Evolutionary conservation across 2,113 vertebrate genomes (phyloP), one percentile per base, ranked within the genome.

Genomic region (Lamprologus ornatipinnis): DNA sequence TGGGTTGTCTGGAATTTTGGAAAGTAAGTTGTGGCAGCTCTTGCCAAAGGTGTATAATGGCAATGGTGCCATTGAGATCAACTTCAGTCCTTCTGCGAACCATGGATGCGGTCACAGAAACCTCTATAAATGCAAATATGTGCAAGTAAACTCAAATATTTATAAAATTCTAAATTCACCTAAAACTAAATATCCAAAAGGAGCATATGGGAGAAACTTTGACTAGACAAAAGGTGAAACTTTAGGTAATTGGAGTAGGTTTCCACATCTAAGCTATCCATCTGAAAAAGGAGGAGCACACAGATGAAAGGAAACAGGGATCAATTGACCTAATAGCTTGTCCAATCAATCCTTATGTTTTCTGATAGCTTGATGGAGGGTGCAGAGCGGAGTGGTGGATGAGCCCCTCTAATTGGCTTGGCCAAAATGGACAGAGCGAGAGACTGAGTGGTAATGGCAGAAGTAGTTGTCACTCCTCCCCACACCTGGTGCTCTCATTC

Each of bases 301-400:
- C 60, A 91, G 90, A 95, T 93, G 92, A 93, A 94, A 94, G 87
- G 87, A 90, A 95, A 78, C 89, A 82, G 57, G 85, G 88, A 95
- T 95, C 93, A 93, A 94, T 94, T 94, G 89, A 92, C 91, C 93
- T 93, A 94, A 93, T 94, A 92, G 94, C 93, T 93, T 80, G 87
- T 88, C 90, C 90, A 87, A 92, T 94, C 95, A 95, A 91, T 94
- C 92, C 88, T 86, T 94, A 92, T 94, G 90, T 92, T 92, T 93
- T 91, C 87, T 91, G 91, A 93, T 90, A 89, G 86, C 87, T 87
- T 88, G 93, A 90, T 83, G 23, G 37, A 51, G 81, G 83, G 60
- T 40, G 60, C 37, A 26, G 80, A 45, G 23, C 6, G 2, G 85
- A 85, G 88, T 81, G 65, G 54, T 5, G 60, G 80, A 91, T 81